phyloP scores from a whole-genome alignment of 2,888 invertebrate genomes.

The Scrobipalpa costella region DNA sequence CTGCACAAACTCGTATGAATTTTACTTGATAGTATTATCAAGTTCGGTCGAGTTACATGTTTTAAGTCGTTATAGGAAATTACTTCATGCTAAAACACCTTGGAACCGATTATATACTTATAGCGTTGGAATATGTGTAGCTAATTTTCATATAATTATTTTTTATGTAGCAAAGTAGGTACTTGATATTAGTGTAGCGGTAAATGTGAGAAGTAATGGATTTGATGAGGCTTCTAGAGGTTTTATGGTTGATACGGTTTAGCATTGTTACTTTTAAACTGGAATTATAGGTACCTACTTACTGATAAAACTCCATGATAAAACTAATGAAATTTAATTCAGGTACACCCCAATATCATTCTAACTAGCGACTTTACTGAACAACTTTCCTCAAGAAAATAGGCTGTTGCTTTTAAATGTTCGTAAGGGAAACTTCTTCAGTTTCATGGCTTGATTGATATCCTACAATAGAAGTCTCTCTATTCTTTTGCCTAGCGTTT shows the following conservation, averaged over 20 bases:
- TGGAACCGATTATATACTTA: constrained; percentile 23
- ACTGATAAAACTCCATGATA: too few species aligned
- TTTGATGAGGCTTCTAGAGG: neutral
- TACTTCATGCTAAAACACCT: constrained; percentile 25
- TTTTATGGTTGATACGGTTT: neutral
- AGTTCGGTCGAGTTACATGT: constrained; percentile 9
- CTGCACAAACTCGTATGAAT: neutral
- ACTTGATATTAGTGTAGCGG: constrained; percentile 30
- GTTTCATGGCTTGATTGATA: too few species aligned
- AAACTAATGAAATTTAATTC: too few species aligned
- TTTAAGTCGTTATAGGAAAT: constrained; percentile 15
- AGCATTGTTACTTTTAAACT: neutral
- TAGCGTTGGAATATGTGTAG: constrained; percentile 35
- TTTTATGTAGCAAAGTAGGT: constrained; percentile 35
- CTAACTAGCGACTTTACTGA: too few species aligned
- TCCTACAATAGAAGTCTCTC: too few species aligned
- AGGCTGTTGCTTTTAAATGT: too few species aligned
- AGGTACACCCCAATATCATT: too few species aligned
- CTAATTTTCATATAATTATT: constrained; percentile 44
- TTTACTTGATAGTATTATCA: neutral
- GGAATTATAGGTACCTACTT: neutral
- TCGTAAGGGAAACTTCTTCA: too few species aligned
- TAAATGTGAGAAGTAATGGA: neutral
- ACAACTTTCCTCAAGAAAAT: too few species aligned
- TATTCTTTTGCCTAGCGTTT: too few species aligned